Conservation (phyloP, 2,888 invertebrate genomes). For the Acrocyrtus sp. region DNA sequence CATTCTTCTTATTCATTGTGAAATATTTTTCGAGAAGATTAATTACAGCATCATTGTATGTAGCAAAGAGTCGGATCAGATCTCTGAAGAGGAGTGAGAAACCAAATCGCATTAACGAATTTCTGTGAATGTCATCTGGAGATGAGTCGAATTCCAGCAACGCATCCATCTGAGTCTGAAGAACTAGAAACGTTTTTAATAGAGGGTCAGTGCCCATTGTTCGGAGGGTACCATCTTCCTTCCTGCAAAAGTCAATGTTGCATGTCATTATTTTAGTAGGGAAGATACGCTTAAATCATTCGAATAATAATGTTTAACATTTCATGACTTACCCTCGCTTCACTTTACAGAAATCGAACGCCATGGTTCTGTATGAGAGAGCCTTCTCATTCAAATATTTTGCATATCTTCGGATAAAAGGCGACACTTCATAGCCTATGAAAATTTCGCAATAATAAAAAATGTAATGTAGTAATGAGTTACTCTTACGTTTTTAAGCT, state of each 20-base stretch:
- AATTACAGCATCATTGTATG: constrained; percentile 99
- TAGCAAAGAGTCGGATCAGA: constrained; percentile 98
- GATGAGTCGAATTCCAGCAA: constrained; percentile 97
- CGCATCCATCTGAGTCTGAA: constrained; percentile 95
- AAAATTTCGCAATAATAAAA: no score
- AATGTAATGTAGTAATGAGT: no score
- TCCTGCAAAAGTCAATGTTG: constrained; percentile 77
- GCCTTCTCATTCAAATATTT: constrained; percentile 99
- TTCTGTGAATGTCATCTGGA: constrained; percentile 90
- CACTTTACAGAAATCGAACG: constrained; percentile 99
- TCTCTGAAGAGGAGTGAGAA: constrained; percentile 99
- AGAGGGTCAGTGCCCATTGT: constrained; percentile 98
- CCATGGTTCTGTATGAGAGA: constrained; percentile 96
- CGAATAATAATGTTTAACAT: no score
- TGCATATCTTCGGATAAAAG: constrained; percentile 97
- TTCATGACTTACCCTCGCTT: constrained; percentile 95
- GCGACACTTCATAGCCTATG: constrained; percentile 99
- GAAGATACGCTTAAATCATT: no score
- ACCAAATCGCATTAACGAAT: constrained; percentile 98
- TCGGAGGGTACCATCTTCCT: constrained; percentile 95
- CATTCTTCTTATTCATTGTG: constrained; percentile 99
- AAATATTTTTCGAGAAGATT: constrained; percentile 99
- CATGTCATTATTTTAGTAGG: neutral
- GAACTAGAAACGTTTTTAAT: constrained; percentile 93
- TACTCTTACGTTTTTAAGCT: no score